phyloP scores from a whole-genome alignment of 1,140 invertebrate species.

The Drosophila melanogaster region DNA sequence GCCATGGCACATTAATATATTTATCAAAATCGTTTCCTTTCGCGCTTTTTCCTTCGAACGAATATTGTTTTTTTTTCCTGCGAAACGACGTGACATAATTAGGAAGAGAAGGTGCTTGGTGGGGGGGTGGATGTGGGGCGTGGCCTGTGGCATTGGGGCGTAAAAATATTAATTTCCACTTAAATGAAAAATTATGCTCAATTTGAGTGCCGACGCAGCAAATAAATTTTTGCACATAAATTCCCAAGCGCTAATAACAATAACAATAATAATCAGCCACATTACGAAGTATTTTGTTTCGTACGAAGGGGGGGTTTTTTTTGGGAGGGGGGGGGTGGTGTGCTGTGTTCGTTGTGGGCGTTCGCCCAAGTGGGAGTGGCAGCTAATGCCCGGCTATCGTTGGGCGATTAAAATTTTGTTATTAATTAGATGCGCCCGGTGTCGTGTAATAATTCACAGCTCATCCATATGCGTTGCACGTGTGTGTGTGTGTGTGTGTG shows the following conservation, averaged over 20 bases:
- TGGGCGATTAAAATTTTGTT: constrained; percentile 76
- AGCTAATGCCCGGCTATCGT: constrained; percentile 62
- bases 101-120: constrained; percentile 9
- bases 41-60: constrained; percentile 7
- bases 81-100: constrained; percentile 72
- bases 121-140: constrained; percentile 14
- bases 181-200: constrained; percentile 82
- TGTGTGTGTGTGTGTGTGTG: constrained; percentile 28
- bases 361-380: not conserved
- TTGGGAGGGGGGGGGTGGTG: constrained; percentile 4
- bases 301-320: too few relatives aligned
- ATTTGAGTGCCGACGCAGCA: constrained; percentile 64
- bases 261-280: constrained; percentile 79
- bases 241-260: constrained; percentile 73
- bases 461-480: constrained; percentile 9
- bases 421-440: constrained; percentile 70
- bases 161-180: constrained; percentile 81
- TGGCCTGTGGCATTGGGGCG: constrained; percentile 46
- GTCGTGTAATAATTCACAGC: constrained; percentile 71
- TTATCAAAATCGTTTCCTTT: constrained; percentile 30
- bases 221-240: constrained; percentile 75
- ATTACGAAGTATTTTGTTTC: constrained; percentile 9
- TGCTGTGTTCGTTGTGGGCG: not conserved
- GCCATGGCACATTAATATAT: constrained; percentile 37
- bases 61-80: constrained; percentile 26